Base-by-base conservation (phyloP, 2,888 invertebrate species). In the Oithona nana region DNA sequence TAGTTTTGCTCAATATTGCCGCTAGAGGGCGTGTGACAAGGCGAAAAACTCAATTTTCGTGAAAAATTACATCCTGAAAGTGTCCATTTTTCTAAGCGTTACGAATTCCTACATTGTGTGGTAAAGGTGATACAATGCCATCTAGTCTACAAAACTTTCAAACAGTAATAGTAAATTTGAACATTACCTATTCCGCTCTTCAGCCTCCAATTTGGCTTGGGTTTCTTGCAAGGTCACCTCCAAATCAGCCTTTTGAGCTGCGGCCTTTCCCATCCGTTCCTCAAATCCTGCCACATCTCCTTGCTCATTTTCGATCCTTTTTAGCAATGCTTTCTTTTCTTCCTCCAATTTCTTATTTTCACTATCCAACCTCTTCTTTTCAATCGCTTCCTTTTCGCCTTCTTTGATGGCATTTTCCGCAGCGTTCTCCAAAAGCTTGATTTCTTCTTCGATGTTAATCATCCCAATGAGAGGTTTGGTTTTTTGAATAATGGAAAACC, bases 401-500 rank as follows among this genome's bases (percentile, higher is more conserved):
- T 88, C 86, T 73, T 92, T 93, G 77, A 92, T 87, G 68, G 88
- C 87, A 78, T 92, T 92, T 74, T 82, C 83, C 67, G 94, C 88
- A 77, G 93, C 92, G 80, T 97, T 95, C 77, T 94, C 93, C 6
- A 64, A 54, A 8, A 30, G 28, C n/a, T 54, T 30, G n/a, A 98
- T 84, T 80, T 97, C 95, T 80, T 98, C 97, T 81, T 95, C 97
- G 80, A 93, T 83, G 73, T 94, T 88, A 75, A 88, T 88, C 80
- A 90, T 90, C 81, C 93, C 94, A 82, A 98, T 88, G 73, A 97
- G 84, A 72, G 97, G 95, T 81, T 93, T 94, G 83, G 95, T 50
- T 24, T 60, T 58, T 16, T 60, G 52, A 58, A 64, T 64, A 49
- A 65, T 54, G 22, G 30, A 26, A 48, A 57, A 65, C 65, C 65